Percentiles rank a stretch among this genome's conserved stretches.
These are phyloP conservation scores for Drosophila funebris DNA, from an alignment of 1,140 invertebrate genomes.

Conservation along the genomic window DNA sequence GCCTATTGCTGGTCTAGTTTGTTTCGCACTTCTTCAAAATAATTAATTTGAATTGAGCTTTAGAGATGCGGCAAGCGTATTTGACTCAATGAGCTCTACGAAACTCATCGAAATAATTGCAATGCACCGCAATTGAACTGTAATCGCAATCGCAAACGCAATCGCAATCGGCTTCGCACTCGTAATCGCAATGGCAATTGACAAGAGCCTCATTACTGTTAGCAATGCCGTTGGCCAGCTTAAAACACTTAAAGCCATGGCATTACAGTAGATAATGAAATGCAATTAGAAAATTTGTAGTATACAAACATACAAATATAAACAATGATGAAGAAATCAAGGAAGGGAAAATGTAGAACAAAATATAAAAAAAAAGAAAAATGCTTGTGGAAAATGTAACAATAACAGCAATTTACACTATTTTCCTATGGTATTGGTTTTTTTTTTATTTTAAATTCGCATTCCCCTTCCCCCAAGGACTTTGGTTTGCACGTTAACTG, in stretches of 20 bases:
- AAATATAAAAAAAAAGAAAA: not conserved
- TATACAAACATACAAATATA: slow-evolving; percentile 10
- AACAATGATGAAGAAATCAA: not conserved
- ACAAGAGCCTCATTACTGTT: slow-evolving; percentile 44
- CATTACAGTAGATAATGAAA: slow-evolving; percentile 67
- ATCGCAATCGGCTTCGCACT: slow-evolving; percentile 45
- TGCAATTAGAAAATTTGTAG: slow-evolving; percentile 67
- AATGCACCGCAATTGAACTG: slow-evolving; percentile 19
- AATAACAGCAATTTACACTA: slow-evolving; percentile 70
- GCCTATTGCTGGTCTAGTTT: slow-evolving; percentile 13
- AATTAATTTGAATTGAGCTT: slow-evolving; percentile 20
- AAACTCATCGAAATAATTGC: slow-evolving; percentile 63
- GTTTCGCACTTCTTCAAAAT: slow-evolving; percentile 10
- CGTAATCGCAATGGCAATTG: slow-evolving; percentile 48
- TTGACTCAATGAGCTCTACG: slow-evolving; percentile 19
- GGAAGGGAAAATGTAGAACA: slow-evolving; percentile 9
- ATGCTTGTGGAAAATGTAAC: slow-evolving; percentile 45
- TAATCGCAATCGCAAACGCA: slow-evolving; percentile 8
- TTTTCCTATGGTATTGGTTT: slow-evolving; percentile 37
- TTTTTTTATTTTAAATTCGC: slow-evolving; percentile 6
- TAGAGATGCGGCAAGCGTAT: not conserved
- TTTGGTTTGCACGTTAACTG: slow-evolving; percentile 5
- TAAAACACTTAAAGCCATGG: slow-evolving; percentile 13
- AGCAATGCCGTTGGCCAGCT: slow-evolving; percentile 4
- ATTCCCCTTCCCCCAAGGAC: not conserved